Evolutionary conservation across 2,888 invertebrate species (phyloP).

Genomic region (Trissoscelio sp.): DNA sequence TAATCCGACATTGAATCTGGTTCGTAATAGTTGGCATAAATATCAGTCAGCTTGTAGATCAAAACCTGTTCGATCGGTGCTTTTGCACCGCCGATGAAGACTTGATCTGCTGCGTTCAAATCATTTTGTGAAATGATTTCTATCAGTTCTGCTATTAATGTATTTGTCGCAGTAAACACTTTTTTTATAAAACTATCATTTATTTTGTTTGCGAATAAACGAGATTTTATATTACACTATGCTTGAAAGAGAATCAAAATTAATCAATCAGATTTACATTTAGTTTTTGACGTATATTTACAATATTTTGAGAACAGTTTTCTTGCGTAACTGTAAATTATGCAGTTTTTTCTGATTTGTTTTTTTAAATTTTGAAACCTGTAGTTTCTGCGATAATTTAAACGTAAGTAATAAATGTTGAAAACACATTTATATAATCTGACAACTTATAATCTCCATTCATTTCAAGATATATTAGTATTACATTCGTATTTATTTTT

Average conservation of each 20-base stretch:
- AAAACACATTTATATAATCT: constrained; percentile 24
- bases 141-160: neutral
- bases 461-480: constrained; percentile 30
- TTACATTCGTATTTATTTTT: constrained; percentile 54
- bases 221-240: no score
- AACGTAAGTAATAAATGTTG: neutral
- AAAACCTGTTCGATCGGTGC: constrained; percentile 23
- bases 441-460: constrained; percentile 27
- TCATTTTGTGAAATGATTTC: neutral
- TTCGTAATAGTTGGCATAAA: constrained; percentile 35
- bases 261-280: no score
- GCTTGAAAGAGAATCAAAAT: no score
- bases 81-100: constrained; percentile 10
- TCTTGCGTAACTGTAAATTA: no score
- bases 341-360: no score
- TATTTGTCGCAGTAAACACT: no score
- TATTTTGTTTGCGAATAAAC: no score
- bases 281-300: no score
- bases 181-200: no score
- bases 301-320: no score
- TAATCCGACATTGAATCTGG: constrained; percentile 38
- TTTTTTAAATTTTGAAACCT: no score
- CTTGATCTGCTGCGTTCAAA: neutral
- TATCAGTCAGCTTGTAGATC: constrained; percentile 30
- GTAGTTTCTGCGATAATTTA: neutral